These are phyloP conservation scores for Phyto melanocephala DNA, from an alignment of 2,888 invertebrate genomes.

Conservation along the genomic window DNA sequence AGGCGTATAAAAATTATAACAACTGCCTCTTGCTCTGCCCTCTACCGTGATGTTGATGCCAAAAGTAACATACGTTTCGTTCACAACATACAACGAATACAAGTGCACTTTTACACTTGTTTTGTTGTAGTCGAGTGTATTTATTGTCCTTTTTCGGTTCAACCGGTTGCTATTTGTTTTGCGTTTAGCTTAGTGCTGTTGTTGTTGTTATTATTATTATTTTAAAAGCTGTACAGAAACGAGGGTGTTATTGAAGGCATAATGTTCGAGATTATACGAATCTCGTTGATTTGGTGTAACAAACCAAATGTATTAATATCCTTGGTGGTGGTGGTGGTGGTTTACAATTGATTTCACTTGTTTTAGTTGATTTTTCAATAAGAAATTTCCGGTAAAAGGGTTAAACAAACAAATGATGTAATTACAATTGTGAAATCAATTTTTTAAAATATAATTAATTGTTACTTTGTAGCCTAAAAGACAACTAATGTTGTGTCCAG, in stretches of 20 bases:
- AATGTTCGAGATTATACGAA: slow-evolving; percentile 26
- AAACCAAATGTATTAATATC: slow-evolving; percentile 38
- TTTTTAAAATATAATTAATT: background rate
- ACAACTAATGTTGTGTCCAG: too few species aligned
- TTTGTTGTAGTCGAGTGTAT: slow-evolving; percentile 14
- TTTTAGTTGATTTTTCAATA: slow-evolving; percentile 23
- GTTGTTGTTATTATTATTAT: background rate
- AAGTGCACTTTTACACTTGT: slow-evolving; percentile 57
- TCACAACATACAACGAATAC: slow-evolving; percentile 16
- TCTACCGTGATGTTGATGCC: background rate
- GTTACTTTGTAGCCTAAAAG: too few species aligned
- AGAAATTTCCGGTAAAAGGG: slow-evolving; percentile 11
- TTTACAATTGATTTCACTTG: slow-evolving; percentile 61
- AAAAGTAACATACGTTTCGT: slow-evolving; percentile 39
- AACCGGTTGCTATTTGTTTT: slow-evolving; percentile 61
- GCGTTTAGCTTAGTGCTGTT: slow-evolving; percentile 28
- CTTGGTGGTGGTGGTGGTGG: slow-evolving; percentile 49
- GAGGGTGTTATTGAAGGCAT: slow-evolving; percentile 50
- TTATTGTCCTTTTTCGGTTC: slow-evolving; percentile 10
- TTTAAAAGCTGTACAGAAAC: background rate
- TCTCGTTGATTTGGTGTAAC: slow-evolving; percentile 49
- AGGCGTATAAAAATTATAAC: slow-evolving; percentile 54
- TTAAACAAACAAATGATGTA: slow-evolving; percentile 37
- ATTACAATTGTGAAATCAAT: slow-evolving; percentile 30
- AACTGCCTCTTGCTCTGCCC: slow-evolving; percentile 13